Evolutionary conservation across 2,888 invertebrate species (phyloP).

Genomic region (Lucinisca nassula): DNA sequence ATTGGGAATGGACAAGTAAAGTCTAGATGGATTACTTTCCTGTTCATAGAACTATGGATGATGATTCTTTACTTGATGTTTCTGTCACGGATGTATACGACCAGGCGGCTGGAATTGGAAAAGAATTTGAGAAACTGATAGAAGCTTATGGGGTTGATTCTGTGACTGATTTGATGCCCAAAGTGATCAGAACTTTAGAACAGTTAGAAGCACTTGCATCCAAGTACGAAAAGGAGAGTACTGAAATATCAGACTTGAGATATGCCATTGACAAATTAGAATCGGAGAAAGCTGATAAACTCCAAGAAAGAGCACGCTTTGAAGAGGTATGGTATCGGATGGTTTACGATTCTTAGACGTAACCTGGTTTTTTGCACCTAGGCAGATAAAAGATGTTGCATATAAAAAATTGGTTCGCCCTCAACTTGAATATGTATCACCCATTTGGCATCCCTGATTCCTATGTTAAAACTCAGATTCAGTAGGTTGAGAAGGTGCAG

Average conservation of each 20-base stretch:
- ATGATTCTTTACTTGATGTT: constrained; percentile 78
- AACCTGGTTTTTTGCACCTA: no score
- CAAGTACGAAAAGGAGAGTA: constrained; percentile 93
- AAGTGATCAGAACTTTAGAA: constrained; percentile 97
- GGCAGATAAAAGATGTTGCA: no score
- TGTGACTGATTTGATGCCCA: constrained; percentile 97
- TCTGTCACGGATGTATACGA: constrained; percentile 98
- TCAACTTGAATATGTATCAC: no score
- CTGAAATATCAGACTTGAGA: constrained; percentile 94
- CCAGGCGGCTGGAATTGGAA: constrained; percentile 98
- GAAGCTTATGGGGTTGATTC: constrained; percentile 97
- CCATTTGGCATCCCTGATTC: no score
- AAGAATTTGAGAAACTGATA: constrained; percentile 98
- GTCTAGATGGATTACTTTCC: constrained; percentile 72
- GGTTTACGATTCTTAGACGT: no score
- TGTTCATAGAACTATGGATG: constrained; percentile 77
- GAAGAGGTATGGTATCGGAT: no score
- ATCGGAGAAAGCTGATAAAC: constrained; percentile 97
- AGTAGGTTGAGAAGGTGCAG: no score
- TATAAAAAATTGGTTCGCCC: no score
- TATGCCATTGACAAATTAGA: constrained; percentile 96
- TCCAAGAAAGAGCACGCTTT: constrained; percentile 96
- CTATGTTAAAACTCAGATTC: no score
- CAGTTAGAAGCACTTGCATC: constrained; percentile 91
- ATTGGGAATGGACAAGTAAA: not conserved